Evolutionary conservation across 2,797 vertebrate species (phyloP).

Genomic region (Myiotriccus ornatus): DNA sequence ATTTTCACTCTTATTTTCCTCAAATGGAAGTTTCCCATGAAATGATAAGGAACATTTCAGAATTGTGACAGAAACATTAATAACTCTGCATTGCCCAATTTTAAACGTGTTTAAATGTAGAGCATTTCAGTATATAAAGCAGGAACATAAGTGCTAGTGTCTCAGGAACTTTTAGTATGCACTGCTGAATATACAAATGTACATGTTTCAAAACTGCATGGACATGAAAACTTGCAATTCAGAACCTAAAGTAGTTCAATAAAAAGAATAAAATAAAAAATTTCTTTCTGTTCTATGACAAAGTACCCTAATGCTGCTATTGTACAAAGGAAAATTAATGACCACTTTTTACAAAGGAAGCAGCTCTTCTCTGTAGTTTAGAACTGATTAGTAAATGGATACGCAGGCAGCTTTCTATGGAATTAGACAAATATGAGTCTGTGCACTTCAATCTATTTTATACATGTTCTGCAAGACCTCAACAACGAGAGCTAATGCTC

Average conservation of each 20-base stretch:
- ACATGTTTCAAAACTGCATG: neutral
- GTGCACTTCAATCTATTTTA: slow-evolving; percentile 43
- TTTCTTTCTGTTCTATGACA: neutral
- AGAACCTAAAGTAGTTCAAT: neutral
- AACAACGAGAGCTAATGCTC: slow-evolving; percentile 46
- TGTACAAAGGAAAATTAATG: slow-evolving; percentile 38
- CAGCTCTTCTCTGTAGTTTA: slow-evolving; percentile 11
- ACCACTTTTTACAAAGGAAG: slow-evolving; percentile 5
- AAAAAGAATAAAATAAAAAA: neutral
- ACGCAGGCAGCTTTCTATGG: slow-evolving; percentile 9
- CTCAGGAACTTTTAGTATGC: neutral
- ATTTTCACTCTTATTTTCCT: neutral
- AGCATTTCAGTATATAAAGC: neutral
- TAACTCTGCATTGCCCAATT: neutral
- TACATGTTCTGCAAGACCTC: slow-evolving; percentile 17
- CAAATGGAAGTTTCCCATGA: neutral
- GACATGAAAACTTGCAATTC: neutral
- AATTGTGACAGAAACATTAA: neutral
- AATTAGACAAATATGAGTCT: neutral
- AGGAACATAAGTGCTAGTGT: neutral
- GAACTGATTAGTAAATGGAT: slow-evolving; percentile 37
- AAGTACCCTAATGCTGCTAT: neutral
- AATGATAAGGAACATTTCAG: neutral
- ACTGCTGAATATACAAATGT: neutral
- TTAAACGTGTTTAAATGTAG: neutral